A percentile compares a stretch with the other conserved stretches of the same genome.
Evolutionary conservation across 2,888 invertebrate genomes (phyloP).

Genomic region (Drosophila diplacantha): DNA sequence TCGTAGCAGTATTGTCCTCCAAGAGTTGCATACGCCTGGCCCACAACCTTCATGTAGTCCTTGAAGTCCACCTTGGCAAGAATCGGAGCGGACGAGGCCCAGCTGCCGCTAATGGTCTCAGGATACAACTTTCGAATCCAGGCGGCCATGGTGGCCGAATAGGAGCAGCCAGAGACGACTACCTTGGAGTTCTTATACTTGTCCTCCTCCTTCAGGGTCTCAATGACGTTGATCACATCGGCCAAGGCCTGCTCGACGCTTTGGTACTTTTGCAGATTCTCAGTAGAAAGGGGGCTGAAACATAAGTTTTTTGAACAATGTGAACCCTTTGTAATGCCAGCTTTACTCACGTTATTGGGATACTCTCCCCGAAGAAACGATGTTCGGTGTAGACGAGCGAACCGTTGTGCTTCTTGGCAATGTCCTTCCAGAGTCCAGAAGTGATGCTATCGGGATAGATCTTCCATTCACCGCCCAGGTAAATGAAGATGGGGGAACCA

Average conservation of each 20-base stretch:
- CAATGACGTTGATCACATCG: slow-evolving; percentile 81
- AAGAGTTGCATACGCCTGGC: slow-evolving; percentile 50
- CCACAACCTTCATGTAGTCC: slow-evolving; percentile 66
- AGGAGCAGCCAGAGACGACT: slow-evolving; percentile 82
- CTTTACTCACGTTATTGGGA: slow-evolving; percentile 81
- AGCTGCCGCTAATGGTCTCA: slow-evolving; percentile 79
- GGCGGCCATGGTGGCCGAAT: slow-evolving; percentile 82
- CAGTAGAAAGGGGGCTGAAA: slow-evolving; percentile 51
- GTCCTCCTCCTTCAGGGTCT: slow-evolving; percentile 61
- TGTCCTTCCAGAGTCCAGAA: slow-evolving; percentile 81
- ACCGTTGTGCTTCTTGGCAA: slow-evolving; percentile 80
- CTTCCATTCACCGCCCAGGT: slow-evolving; percentile 84
- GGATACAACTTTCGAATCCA: slow-evolving; percentile 82
- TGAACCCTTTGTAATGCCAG: background rate
- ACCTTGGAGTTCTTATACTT: slow-evolving; percentile 72
- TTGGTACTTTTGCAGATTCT: slow-evolving; percentile 80
- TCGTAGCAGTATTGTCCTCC: slow-evolving; percentile 62
- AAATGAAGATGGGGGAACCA: slow-evolving; percentile 81
- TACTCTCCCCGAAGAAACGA: slow-evolving; percentile 86
- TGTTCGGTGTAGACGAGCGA: slow-evolving; percentile 86
- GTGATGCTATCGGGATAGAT: slow-evolving; percentile 80
- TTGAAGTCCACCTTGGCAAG: slow-evolving; percentile 81
- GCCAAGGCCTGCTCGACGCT: slow-evolving; percentile 82
- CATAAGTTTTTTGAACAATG: background rate
- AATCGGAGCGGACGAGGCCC: slow-evolving; percentile 83